Conservation (phyloP, 2,888 invertebrate species). For the Linnaemya vulpina region DNA sequence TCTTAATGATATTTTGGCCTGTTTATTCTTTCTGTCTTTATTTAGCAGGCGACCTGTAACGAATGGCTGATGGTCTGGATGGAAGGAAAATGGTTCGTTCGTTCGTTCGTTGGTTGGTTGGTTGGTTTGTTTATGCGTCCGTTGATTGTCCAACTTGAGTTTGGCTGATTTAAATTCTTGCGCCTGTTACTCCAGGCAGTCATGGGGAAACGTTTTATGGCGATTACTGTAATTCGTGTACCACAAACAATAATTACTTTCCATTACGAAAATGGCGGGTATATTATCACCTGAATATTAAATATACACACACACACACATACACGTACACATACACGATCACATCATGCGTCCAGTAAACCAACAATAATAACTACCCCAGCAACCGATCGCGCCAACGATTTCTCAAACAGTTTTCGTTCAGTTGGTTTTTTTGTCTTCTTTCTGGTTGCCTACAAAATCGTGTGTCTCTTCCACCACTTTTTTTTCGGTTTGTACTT, state of each 20-base stretch:
- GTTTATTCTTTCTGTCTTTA: conserved; percentile 55
- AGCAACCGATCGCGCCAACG: conserved; percentile 20
- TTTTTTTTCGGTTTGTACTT: conserved; percentile 3
- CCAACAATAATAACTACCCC: conserved; percentile 26
- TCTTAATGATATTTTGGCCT: conserved; percentile 68
- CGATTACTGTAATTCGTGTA: conserved; percentile 82
- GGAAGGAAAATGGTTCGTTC: conserved; percentile 4
- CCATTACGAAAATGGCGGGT: conserved; percentile 83
- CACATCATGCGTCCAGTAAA: conserved; percentile 46
- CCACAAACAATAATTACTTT: conserved; percentile 82
- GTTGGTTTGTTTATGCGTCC: too few relatives aligned
- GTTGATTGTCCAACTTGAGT: conserved; percentile 53
- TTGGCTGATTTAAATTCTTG: conserved; percentile 59
- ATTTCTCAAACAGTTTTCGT: conserved; percentile 15
- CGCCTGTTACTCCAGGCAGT: conserved; percentile 79
- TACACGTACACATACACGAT: conserved; percentile 72
- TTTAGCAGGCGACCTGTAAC: conserved; percentile 70
- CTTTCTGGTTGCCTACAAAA: conserved; percentile 14
- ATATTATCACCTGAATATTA: conserved; percentile 83
- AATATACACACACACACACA: conserved; percentile 70
- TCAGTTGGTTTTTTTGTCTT: too few relatives aligned
- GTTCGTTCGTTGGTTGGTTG: conserved; percentile 11
- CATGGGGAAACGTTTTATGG: conserved; percentile 82
- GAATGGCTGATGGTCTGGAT: conserved; percentile 56
- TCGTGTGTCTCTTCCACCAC: conserved; percentile 32